phyloP scores from a whole-genome alignment of 2,888 invertebrate genomes.

The Agrotis ipsilon region DNA sequence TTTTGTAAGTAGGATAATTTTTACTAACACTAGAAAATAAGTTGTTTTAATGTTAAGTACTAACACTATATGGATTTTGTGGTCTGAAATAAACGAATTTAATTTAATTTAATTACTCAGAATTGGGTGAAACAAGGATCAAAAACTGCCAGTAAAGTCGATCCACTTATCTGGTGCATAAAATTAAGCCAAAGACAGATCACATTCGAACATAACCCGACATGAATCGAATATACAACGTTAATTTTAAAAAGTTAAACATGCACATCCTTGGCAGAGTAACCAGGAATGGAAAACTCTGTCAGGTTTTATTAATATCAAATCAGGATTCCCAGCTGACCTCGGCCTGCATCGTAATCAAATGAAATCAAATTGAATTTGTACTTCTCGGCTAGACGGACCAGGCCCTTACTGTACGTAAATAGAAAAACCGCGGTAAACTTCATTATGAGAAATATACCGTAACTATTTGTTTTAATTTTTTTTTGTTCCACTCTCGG shows the following conservation, averaged over 20 bases:
- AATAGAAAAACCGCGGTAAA: background rate
- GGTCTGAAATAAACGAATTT: too few species aligned
- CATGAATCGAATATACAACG: background rate
- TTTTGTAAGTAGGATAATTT: too few species aligned
- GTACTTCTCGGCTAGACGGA: background rate
- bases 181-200: too few species aligned
- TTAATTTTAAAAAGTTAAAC: background rate
- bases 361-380: slow-evolving; percentile 23
- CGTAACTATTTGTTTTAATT: too few species aligned
- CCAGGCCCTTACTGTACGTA: background rate
- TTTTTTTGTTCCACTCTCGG: too few species aligned
- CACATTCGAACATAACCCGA: background rate
- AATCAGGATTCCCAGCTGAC: slow-evolving; percentile 15
- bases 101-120: too few species aligned
- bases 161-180: background rate
- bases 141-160: too few species aligned
- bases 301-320: slow-evolving; percentile 3
- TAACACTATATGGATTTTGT: too few species aligned
- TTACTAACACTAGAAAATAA: too few species aligned
- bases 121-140: background rate
- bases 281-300: background rate
- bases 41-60: too few species aligned
- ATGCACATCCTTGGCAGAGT: background rate
- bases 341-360: background rate
- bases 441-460: too few species aligned